These are phyloP conservation scores for Labrus mixtus DNA, from an alignment of 2,113 vertebrate genomes.

Conservation along the genomic window DNA sequence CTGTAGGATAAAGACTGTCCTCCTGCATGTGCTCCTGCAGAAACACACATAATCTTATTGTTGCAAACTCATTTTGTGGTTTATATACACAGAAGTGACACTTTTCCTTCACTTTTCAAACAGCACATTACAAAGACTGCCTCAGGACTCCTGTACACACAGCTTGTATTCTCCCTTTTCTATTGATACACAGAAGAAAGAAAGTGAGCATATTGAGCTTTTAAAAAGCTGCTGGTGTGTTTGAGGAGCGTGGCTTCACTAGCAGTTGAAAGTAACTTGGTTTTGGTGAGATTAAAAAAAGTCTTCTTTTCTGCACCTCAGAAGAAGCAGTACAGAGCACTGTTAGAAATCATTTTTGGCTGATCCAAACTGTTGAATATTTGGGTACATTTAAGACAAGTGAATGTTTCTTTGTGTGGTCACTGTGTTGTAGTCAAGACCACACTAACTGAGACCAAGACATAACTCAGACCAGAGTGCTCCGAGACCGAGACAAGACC, in stretches of 20 bases:
- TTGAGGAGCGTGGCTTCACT: constrained; percentile 1
- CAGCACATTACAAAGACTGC: constrained; percentile 26
- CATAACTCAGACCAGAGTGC: too few relatives aligned
- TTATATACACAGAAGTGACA: constrained; percentile 1
- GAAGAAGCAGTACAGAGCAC: neutral
- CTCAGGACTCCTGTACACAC: neutral
- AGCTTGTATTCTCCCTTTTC: constrained; percentile 31
- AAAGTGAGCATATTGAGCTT: constrained; percentile 13
- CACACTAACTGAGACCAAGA: too few relatives aligned
- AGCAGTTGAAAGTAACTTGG: too few relatives aligned
- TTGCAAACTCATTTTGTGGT: neutral
- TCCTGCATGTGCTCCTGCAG: constrained; percentile 26
- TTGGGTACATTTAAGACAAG: too few relatives aligned
- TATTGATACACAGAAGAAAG: constrained; percentile 15
- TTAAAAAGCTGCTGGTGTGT: neutral
- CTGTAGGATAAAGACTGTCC: constrained; percentile 42
- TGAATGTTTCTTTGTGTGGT: too few relatives aligned
- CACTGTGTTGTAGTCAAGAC: too few relatives aligned
- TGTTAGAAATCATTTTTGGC: too few relatives aligned
- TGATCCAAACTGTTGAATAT: too few relatives aligned
- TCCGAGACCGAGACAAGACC: too few relatives aligned
- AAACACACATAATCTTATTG: neutral
- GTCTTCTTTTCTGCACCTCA: neutral
- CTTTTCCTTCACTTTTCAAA: constrained; percentile 2
- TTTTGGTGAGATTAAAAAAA: too few relatives aligned